Evolutionary conservation across 2,888 invertebrate genomes (phyloP), one percentile per base, ranked within the genome.

Genomic region (Stratiomys singularior): DNA sequence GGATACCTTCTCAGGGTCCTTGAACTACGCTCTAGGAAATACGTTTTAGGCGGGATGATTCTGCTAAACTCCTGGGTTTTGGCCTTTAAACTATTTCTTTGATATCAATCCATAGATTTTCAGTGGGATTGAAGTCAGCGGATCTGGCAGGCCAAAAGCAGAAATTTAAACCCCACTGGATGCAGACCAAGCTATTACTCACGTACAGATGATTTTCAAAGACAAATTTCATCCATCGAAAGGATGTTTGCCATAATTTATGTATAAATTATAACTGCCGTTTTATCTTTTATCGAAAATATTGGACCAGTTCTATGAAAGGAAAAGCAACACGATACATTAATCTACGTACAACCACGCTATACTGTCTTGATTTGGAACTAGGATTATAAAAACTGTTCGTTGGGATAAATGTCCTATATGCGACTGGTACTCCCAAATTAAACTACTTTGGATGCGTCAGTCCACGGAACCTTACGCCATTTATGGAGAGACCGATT

Each of bases 231-330:
- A 64, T 46, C 77, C 76, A 15, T 77, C 78, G 74, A 79, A 79
- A 47, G 79, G 79, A 80, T 72, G 46, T 80, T 76, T 74, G 80
- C 67, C 15, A 81, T 58, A 30, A 82, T 80, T 30, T 78, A 52
- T 25, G 76, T 77, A 76, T 81, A 82, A 21, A 78, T 47, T 64
- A 78, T 1, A 52, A 77, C 76, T 44, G 80, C 79, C 81, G 81
- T 81, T 76, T 77, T 81, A 21, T 72, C 69, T 52, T 80, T 60
- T n/a, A 80, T 79, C 69, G 69, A 58, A 56, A 79, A 72, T 58
- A 81, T 80, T 11, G 80, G 80, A 44, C 80, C 81, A 0, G 81
- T 80, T 56, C 81, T 80, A 66, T 44, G 74, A 25, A 77, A 81
- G 18, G 79, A 81, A 78, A 81, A 80, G 37, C 78, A 79, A 9